These are phyloP conservation scores for Pygocentrus nattereri DNA, from an alignment of 2,797 vertebrate species.

Conservation along the genomic window DNA sequence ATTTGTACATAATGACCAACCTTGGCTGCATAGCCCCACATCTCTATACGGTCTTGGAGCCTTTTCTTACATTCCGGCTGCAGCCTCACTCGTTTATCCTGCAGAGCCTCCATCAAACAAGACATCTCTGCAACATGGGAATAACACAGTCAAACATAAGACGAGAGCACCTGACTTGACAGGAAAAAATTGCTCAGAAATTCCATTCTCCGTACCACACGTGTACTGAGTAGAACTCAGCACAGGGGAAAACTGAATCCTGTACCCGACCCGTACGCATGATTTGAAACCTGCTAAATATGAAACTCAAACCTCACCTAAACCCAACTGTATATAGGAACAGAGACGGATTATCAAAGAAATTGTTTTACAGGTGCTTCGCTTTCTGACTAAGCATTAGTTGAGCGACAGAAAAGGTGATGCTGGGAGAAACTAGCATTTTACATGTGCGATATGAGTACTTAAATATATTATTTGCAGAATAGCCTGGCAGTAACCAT, in stretches of 20 bases:
- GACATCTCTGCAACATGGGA: slow-evolving; percentile 83
- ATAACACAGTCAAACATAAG: background rate
- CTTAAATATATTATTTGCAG: no score
- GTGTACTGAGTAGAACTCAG: no score
- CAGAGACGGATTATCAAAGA: no score
- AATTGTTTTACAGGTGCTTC: no score
- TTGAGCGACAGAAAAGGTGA: no score
- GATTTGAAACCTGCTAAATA: no score
- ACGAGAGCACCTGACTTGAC: background rate
- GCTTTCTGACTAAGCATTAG: background rate
- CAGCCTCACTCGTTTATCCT: slow-evolving; percentile 86
- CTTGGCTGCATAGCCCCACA: slow-evolving; percentile 92
- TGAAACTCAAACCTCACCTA: background rate
- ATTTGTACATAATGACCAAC: slow-evolving; percentile 51
- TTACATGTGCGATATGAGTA: no score
- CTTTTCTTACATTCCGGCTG: slow-evolving; percentile 91
- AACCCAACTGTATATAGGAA: no score
- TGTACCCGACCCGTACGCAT: no score
- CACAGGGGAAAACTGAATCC: no score
- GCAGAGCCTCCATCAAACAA: slow-evolving; percentile 87
- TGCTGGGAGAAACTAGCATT: no score
- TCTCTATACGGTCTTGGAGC: slow-evolving; percentile 89
- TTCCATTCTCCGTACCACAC: background rate
- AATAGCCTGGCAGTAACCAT: no score
- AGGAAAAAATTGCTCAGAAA: background rate